Conservation (phyloP, 2,888 invertebrate species). For the Plagodis pulveraria region DNA sequence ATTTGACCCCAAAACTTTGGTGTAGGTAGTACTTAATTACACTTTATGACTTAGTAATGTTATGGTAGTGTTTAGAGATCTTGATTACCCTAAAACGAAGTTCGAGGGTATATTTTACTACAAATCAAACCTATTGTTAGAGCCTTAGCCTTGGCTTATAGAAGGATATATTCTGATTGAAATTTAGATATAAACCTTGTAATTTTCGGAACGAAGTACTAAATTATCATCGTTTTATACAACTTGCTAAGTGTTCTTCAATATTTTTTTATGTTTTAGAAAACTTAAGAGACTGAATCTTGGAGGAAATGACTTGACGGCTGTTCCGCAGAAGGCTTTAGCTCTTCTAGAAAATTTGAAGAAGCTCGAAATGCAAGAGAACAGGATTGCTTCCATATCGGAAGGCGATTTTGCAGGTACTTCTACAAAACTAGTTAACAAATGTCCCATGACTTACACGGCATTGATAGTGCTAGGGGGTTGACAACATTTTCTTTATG, state of each 20-base stretch:
- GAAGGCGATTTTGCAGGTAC: conserved; percentile 96
- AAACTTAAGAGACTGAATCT: conserved; percentile 94
- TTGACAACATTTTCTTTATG: too few relatives aligned
- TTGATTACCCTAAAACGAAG: conserved; percentile 11
- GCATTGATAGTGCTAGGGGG: too few relatives aligned
- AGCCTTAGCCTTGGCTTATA: not conserved
- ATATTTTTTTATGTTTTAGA: conserved; percentile 59
- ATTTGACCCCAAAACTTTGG: conserved; percentile 12
- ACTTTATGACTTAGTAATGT: conserved; percentile 13
- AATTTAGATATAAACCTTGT: conserved; percentile 6
- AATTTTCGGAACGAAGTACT: not conserved
- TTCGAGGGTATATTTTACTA: conserved; percentile 10
- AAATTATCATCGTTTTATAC: not conserved
- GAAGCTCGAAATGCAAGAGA: conserved; percentile 95
- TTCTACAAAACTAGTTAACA: too few relatives aligned
- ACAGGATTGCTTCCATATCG: conserved; percentile 89
- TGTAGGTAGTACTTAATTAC: conserved; percentile 19
- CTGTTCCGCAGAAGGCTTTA: conserved; percentile 92
- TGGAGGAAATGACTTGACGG: conserved; percentile 92
- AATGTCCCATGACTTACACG: too few relatives aligned
- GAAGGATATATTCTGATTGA: conserved; percentile 6
- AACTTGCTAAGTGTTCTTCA: not conserved
- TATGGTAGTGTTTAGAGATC: conserved; percentile 7
- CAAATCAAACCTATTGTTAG: conserved; percentile 2
- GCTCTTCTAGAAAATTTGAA: conserved; percentile 91